Base-by-base conservation (phyloP, 1,140 invertebrate genomes). In the Cydia splendana region DNA sequence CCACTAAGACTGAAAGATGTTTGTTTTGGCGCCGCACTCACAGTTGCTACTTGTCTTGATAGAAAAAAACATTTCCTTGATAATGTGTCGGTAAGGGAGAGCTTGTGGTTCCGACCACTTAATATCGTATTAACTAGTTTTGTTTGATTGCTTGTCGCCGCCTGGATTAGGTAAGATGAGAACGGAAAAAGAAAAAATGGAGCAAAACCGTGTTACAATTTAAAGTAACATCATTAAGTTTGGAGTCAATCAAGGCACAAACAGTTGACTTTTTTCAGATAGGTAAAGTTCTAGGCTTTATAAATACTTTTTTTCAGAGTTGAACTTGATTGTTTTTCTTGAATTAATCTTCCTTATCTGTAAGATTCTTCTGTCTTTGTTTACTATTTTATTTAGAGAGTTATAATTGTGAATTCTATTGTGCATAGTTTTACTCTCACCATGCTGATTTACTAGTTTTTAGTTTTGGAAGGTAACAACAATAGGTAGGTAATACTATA, bases 61-160 rank as follows among this genome's bases (percentile, higher is more conserved):
- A 79, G 84, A 84, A 84, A 87, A 82, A 77, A 78, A 75, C 81
- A 62, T 62, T 86, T 86, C 84, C 84, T 84, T 73, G 77, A 77
- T 71, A 81, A 82, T 79, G 84, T 84, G 81, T 80, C 65, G 75
- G 86, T 83, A 85, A 84, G 76, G 12, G 81, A 84, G 83, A 86
- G 76, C 75, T 82, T 86, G 82, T 80, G 51, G 79, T 71, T 42
- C 75, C 34, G 73, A 79, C 79, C 73, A 76, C 80, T 82, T 82
- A 80, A 83, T 81, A 77, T 80, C 80, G 80, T 80, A 75, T 81
- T 78, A 79, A 76, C 78, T 76, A 71, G 67, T 80, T 79, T 51
- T 77, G 75, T 78, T 80, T 80, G 81, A 78, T 71, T 76, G 77
- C 79, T 77, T 79, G 76, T 76, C 57, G 57, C 57, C 51, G 51